Percentiles rank a stretch among this genome's conserved stretches.
These are phyloP conservation scores for Pao palembangensis DNA, from an alignment of 2,113 vertebrate species.

Conservation along the genomic window DNA sequence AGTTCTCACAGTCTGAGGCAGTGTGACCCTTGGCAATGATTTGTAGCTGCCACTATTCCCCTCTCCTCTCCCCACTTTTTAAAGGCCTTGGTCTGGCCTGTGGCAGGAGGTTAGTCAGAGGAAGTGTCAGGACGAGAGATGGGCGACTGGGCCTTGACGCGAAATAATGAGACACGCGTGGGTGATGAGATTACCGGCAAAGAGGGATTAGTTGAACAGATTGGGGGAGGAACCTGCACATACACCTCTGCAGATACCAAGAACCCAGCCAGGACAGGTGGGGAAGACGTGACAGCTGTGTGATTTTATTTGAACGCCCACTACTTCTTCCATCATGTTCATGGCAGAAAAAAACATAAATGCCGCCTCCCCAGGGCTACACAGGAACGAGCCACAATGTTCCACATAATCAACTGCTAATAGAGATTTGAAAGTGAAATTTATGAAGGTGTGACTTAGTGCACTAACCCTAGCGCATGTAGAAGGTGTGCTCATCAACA, in stretches of 20 bases:
- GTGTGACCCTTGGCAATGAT: constrained; percentile 55
- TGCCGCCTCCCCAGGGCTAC: constrained; percentile 17
- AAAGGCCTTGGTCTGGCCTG: constrained; percentile 24
- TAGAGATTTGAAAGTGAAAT: not conserved
- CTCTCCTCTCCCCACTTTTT: constrained; percentile 27
- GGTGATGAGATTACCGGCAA: constrained; percentile 62
- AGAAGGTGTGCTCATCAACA: not conserved
- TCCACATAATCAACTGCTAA: constrained; percentile 18
- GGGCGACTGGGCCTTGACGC: constrained; percentile 49
- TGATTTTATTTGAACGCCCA: constrained; percentile 32
- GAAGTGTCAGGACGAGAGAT: constrained; percentile 37
- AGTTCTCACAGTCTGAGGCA: constrained; percentile 38
- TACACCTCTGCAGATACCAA: constrained; percentile 14
- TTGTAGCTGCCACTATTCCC: constrained; percentile 37
- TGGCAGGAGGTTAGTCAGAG: constrained; percentile 22
- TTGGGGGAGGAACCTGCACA: constrained; percentile 3
- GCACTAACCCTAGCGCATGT: too few species aligned
- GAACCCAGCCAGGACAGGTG: constrained; percentile 1
- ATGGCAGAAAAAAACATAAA: constrained; percentile 36
- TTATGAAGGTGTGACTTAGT: not conserved
- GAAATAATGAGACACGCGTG: constrained; percentile 70
- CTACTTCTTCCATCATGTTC: too few species aligned
- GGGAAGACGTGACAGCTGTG: constrained; percentile 45
- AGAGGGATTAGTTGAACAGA: constrained; percentile 49
- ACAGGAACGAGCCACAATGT: not conserved